Conservation (phyloP, 1,140 invertebrate species). For the Calosoma granatense region DNA sequence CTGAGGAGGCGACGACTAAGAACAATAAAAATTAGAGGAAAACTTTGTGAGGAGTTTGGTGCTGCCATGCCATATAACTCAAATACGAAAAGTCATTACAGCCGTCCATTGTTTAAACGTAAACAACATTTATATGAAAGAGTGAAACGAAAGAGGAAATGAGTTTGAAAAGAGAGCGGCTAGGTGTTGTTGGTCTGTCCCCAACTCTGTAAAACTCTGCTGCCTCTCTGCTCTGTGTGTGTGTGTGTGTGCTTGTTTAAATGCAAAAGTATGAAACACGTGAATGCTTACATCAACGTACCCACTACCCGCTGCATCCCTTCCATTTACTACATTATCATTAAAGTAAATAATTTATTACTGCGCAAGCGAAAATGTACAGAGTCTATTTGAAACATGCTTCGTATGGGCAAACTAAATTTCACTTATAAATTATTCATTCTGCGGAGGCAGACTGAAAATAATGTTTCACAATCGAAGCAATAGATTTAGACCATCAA, state of each 20-base stretch:
- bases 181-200: neutral
- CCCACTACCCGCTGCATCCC: too few species aligned
- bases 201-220: neutral
- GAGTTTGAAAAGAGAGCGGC: neutral
- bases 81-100: constrained; percentile 7
- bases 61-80: neutral
- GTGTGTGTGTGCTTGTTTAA: neutral
- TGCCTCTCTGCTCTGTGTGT: neutral
- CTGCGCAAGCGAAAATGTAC: too few species aligned
- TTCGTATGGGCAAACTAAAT: too few species aligned
- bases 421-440: too few species aligned
- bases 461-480: too few species aligned
- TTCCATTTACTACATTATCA: too few species aligned
- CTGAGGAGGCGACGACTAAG: neutral
- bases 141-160: neutral
- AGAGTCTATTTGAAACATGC: too few species aligned
- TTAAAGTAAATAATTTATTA: too few species aligned
- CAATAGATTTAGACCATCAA: too few species aligned
- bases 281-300: too few species aligned
- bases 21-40: constrained; percentile 4
- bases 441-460: too few species aligned
- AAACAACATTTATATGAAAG: constrained; percentile 7
- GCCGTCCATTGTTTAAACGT: constrained; percentile 3
- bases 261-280: neutral
- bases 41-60: neutral